Percentiles rank a stretch among this genome's conserved stretches.
Evolutionary conservation across 2,797 vertebrate species (phyloP).

Genomic region (Clamator glandarius): DNA sequence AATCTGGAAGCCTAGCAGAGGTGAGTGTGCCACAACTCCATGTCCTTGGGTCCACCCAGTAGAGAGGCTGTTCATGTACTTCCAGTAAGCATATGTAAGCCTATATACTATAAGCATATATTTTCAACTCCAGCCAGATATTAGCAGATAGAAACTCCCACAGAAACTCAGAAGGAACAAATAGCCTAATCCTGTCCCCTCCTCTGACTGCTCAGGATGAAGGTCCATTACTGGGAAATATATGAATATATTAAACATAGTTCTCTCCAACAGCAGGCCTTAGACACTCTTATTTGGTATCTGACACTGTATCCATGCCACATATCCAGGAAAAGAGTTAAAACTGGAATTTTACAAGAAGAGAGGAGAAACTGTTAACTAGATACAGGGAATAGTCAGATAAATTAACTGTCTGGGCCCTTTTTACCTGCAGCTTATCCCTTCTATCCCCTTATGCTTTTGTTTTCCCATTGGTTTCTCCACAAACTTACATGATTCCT

Average conservation of each 20-base stretch:
- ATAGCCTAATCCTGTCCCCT: background rate
- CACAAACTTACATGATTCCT: background rate
- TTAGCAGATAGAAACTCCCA: background rate
- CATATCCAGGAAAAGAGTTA: background rate
- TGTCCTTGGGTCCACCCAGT: fast-evolving
- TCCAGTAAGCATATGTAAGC: background rate
- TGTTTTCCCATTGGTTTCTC: background rate
- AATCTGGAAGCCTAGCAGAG: background rate
- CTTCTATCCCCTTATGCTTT: background rate
- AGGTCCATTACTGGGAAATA: background rate
- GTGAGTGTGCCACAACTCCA: background rate
- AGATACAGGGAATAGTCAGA: background rate
- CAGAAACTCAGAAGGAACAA: background rate
- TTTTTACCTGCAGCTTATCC: background rate
- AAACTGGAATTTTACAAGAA: background rate
- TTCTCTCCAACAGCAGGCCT: background rate
- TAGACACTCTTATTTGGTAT: background rate
- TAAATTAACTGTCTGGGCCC: fast-evolving
- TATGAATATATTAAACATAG: background rate
- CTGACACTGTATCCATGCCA: background rate
- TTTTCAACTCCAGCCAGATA: background rate
- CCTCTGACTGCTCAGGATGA: background rate
- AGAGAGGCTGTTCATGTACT: background rate
- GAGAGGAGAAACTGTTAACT: background rate
- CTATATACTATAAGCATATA: background rate